Base-by-base conservation (phyloP, 2,888 invertebrate genomes). In the Caenorhabditis virilis region DNA sequence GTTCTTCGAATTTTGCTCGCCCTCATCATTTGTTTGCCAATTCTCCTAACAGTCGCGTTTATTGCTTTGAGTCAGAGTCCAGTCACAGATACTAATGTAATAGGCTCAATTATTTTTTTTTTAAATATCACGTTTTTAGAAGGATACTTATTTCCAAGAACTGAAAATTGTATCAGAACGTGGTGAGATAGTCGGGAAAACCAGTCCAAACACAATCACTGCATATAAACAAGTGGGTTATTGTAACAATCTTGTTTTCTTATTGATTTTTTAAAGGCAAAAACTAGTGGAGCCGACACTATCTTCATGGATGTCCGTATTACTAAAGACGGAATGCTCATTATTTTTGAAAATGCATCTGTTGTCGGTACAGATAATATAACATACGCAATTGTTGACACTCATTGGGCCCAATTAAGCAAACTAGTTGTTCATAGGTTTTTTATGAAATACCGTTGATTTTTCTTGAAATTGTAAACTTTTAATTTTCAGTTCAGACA, bases 241-340 rank as follows among this genome's bases (percentile, higher is more conserved):
- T n/a, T n/a, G n/a, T n/a, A n/a, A n/a, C n/a, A n/a, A n/a, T n/a
- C n/a, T n/a, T n/a, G n/a, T n/a, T n/a, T n/a, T n/a, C n/a, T n/a
- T n/a, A n/a, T n/a, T n/a, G n/a, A n/a, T n/a, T n/a, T n/a, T 5
- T 18, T 25, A 22, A 2, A 53, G 55, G 54, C 58, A 9, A 64
- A 64, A 38, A 23, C 27, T 7, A 48, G 39, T 26, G 64, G 64
- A 30, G 64, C 54, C n/a, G 64, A 64, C 35, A 55, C 59, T 1
- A 64, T 64, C 25, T 35, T 46, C 39, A 55, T 59, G 54, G 59
- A 58, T 38, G 51, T 64, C 6, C 46, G 52, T 11, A 64, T 64
- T 55, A 64, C 64, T 1, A 59, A 45, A 42, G 64, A 64, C 33
- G 58, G 59, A n/a, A 50, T 64, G 46, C 16, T 58, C 9, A 51